Percentiles rank a stretch among this genome's conserved stretches.
phyloP scores from a whole-genome alignment of 2,113 vertebrate species.

The Seriola aureovittata region DNA sequence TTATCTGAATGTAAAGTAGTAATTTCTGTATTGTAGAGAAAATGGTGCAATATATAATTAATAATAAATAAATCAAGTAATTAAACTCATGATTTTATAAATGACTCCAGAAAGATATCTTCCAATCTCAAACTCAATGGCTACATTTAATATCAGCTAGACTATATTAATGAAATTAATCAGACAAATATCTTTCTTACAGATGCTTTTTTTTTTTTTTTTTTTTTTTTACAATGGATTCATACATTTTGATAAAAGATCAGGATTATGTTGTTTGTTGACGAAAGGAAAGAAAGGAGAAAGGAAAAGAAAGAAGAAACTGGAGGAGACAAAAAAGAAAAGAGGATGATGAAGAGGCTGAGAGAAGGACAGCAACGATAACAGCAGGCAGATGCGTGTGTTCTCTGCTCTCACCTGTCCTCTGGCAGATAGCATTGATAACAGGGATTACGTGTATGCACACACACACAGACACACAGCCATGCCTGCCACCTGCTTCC shows the following conservation, averaged over 20 bases:
- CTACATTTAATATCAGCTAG: not conserved
- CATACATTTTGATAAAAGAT: not conserved
- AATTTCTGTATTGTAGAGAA: too few relatives aligned
- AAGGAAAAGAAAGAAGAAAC: slow-evolving; percentile 8
- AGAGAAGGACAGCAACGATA: slow-evolving; percentile 19
- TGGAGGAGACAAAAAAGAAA: slow-evolving; percentile 17
- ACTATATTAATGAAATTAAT: not conserved
- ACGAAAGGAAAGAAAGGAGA: not conserved
- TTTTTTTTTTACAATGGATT: not conserved
- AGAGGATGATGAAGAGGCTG: slow-evolving; percentile 23
- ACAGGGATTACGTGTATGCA: slow-evolving; percentile 68
- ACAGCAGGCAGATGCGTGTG: slow-evolving; percentile 73
- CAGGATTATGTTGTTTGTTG: not conserved
- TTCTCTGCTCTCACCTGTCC: slow-evolving; percentile 76
- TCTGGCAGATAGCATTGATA: slow-evolving; percentile 75
- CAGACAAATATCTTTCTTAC: not conserved
- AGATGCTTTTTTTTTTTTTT: not conserved
- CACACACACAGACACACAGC: slow-evolving; percentile 53
- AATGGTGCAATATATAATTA: too few relatives aligned
- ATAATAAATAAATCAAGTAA: not conserved
- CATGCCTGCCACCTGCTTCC: slow-evolving; percentile 81
- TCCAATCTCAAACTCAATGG: too few relatives aligned
- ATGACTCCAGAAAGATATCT: too few relatives aligned
- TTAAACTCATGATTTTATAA: not conserved
- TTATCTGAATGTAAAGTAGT: too few relatives aligned